A percentile compares a stretch with the other conserved stretches of the same genome.
Conservation (phyloP, 2,797 vertebrate species). For the Galago senegalensis region DNA sequence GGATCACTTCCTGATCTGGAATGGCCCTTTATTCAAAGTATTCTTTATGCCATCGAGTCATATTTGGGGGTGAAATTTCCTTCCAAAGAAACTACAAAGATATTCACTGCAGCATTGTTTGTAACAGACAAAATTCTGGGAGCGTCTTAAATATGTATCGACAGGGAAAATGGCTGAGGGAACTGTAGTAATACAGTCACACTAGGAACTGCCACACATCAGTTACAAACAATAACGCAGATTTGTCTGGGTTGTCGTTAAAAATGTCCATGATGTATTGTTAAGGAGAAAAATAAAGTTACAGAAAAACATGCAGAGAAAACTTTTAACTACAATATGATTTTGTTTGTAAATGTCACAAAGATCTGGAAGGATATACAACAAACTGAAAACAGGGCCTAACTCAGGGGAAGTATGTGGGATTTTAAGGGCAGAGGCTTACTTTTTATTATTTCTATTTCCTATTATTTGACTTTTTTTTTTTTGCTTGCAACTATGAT, state of each 20-base stretch:
- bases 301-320: constrained; percentile 60
- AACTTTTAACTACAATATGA: constrained; percentile 52
- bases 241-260: neutral
- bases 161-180: neutral
- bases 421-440: constrained; percentile 72
- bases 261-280: neutral
- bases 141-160: neutral
- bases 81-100: constrained; percentile 8
- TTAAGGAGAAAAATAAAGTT: constrained; percentile 27
- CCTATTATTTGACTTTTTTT: constrained; percentile 68
- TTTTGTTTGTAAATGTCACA: constrained; percentile 70
- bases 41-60: too few species aligned
- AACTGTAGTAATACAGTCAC: neutral
- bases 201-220: neutral
- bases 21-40: too few species aligned
- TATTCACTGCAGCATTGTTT: neutral
- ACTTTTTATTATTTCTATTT: constrained; percentile 73
- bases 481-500: constrained; percentile 68
- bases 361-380: constrained; percentile 66
- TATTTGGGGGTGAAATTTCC: too few species aligned
- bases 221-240: constrained; percentile 50
- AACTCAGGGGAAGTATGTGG: constrained; percentile 59
- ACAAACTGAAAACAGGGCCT: constrained; percentile 51
- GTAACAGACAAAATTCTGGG: neutral
- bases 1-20: too few species aligned